A percentile compares a stretch with the other conserved stretches of the same genome.
phyloP scores from a whole-genome alignment of 2,888 invertebrate genomes.

The Oscheius onirici region DNA sequence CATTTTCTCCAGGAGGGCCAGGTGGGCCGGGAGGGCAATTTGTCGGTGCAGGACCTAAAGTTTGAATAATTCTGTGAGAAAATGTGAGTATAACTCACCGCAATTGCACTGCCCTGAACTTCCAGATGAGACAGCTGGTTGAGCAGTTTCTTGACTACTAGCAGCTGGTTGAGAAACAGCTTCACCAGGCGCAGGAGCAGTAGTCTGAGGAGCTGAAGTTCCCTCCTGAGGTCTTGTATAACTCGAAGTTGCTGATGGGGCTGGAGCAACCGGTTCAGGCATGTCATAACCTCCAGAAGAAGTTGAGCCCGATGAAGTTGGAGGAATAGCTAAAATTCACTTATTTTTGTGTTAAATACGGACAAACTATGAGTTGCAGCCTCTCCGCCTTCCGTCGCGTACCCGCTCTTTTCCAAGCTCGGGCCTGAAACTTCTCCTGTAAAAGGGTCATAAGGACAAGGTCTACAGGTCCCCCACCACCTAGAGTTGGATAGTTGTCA shows the following conservation, averaged over 20 bases:
- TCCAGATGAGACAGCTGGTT: too few species aligned
- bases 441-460: background rate
- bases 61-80: too few species aligned
- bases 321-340: background rate
- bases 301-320: background rate
- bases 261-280: background rate
- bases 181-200: too few species aligned
- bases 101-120: background rate
- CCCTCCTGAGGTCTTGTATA: too few species aligned
- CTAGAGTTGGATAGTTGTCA: background rate
- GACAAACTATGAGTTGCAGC: background rate
- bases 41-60: too few species aligned
- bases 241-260: background rate
- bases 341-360: background rate
- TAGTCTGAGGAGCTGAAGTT: too few species aligned
- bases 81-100: too few species aligned
- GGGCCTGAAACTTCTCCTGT: conserved; percentile 26
- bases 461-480: background rate
- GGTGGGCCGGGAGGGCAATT: too few species aligned
- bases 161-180: too few species aligned
- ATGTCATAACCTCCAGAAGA: background rate
- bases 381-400: background rate
- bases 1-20: too few species aligned
- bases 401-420: background rate
- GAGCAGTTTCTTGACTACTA: too few species aligned